Evolutionary conservation across 2,113 vertebrate species (phyloP), one percentile per base, ranked within the genome.

Genomic region (Nipponia nippon): DNA sequence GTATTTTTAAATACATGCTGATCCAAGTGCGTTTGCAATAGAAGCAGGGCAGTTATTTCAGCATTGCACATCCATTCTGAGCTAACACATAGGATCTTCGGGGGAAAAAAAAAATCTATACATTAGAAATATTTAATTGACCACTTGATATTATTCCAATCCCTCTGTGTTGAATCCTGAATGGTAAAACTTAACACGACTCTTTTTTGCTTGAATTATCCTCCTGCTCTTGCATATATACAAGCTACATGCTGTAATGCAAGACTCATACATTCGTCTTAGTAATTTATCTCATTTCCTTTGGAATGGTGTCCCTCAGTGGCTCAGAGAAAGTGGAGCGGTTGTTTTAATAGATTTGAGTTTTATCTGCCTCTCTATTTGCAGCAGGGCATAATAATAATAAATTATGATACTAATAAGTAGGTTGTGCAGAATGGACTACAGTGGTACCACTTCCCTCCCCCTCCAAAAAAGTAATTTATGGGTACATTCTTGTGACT

Each of bases 331-430:
- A 97, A 97, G 96, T 97, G 92, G 93, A 97, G 93, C 83, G 26
- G 97, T 98, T 93, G 97, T 97, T 98, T 97, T 97, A 97, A 98
- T 97, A 98, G 98, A 97, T 97, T 97, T 97, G 98, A 97, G 96
- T 98, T 98, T 98, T 98, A 98, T 98, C 97, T 97, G 97, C 97
- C 91, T 96, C 95, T 61, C 53, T 94, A 97, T 97, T 97, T 96
- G 97, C 97, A 96, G 97, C 96, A 87, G 96, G 88, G 95, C 95
- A 90, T 97, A 96, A 98, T 98, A 97, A 98, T 98, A 97, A 98
- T 98, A 98, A 98, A 98, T 98, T 98, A 98, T 83, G 73, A 90
- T 92, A 96, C 98, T 98, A 98, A 98, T 98, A 97, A 98, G 98
- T 97, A 97, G 92, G 95, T 95, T 97, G 96, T 96, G 94, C 96